Evolutionary conservation across 2,797 vertebrate species (phyloP), one percentile per base, ranked within the genome.

Genomic region (Chaenodraco wilsoni): DNA sequence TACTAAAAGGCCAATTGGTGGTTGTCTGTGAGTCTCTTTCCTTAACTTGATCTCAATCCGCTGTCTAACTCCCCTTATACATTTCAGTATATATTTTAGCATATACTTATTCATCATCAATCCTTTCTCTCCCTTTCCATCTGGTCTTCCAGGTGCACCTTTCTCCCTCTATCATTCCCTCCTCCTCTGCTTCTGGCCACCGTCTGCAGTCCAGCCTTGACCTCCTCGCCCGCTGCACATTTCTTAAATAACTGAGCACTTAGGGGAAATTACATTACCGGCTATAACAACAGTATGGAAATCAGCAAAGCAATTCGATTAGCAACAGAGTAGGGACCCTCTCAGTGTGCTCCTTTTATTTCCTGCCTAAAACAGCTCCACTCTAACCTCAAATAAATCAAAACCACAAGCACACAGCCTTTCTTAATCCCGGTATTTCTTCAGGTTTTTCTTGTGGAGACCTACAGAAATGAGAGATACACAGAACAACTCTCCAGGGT

Each of bases 231-330:
- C 82, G 77, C 85, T 92, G 85, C 89, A 90, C 89, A 93, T 94
- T 94, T 93, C 87, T 94, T 93, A 93, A 94, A 95, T 93, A 94
- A 93, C 90, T 85, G 89, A 93, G 94, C 94, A 95, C 95, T 95
- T 94, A 94, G 81, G 82, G 92, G 87, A 93, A 94, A 94, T 94
- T 93, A 91, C 93, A 95, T 95, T 94, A 94, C 87, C 55, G 79
- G 80, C 91, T 93, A 92, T 92, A 94, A 94, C 92, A 93, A 94
- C 88, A 85, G 89, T 95, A 95, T 95, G 95, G 92, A 95, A 94
- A 95, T 95, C 90, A 95, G 94, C 78, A 79, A 75, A 89, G 90
- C 91, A 93, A 95, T 95, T 94, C 87, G 93, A 95, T 95, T 95
- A 95, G 93, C 91, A 87, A 91, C 89, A 85, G 87, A 91, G 89